phyloP scores from a whole-genome alignment of 2,113 vertebrate genomes.

The Leptocoma aspasia region DNA sequence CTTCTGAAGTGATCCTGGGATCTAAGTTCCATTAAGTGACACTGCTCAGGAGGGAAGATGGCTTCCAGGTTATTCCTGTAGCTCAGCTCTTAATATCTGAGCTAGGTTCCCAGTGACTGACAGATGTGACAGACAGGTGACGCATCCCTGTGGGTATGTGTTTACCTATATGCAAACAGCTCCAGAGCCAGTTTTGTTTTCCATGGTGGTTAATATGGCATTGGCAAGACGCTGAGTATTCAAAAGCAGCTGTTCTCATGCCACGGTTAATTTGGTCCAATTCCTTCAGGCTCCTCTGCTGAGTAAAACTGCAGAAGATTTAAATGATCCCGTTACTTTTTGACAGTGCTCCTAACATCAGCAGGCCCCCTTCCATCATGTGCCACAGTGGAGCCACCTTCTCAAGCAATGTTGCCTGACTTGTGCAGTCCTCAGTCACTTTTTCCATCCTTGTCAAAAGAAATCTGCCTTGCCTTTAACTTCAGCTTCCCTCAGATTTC shows the following conservation, averaged over 20 bases:
- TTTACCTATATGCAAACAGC: background rate
- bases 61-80: background rate
- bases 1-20: background rate
- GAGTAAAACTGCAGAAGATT: background rate
- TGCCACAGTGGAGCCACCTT: background rate
- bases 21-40: background rate
- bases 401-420: background rate
- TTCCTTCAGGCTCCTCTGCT: background rate
- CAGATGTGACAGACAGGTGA: background rate
- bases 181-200: background rate
- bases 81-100: background rate
- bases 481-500: background rate
- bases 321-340: fast-evolving
- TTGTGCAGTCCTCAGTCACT: background rate
- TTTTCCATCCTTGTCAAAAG: background rate
- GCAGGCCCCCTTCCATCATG: background rate
- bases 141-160: background rate
- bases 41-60: background rate
- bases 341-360: background rate
- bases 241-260: background rate
- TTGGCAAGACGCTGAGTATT: background rate
- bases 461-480: background rate
- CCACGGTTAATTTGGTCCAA: background rate
- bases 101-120: background rate
- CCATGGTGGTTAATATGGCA: background rate